Evolutionary conservation across 2,888 invertebrate genomes (phyloP), one percentile per base, ranked within the genome.

Genomic region (Synergus umbraculus): DNA sequence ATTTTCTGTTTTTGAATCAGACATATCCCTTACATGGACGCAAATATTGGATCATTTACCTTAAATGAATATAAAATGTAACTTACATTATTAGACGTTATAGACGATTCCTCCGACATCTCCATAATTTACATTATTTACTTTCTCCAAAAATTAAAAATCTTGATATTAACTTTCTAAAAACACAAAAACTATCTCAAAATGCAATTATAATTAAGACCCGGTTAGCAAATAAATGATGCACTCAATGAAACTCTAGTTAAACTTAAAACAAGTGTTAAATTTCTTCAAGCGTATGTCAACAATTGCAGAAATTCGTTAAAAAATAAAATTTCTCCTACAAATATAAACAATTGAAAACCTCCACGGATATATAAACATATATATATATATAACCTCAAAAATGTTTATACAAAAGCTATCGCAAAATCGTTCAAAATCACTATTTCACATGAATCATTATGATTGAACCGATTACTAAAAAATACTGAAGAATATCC

Each of bases 51-150:
- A 3, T 29, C 29, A 29, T 29, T 29, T 29, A 29, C 29, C 29
- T 29, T 29, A 58, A 41, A 69, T 54, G 13, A 22, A 41, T n/a
- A 49, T 63, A 76, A 78, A 49, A 78, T 77, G n/a, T 1, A 60
- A 78, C 83, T 80, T 78, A 82, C 82, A 29, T 76, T 43, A 37
- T 83, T 76, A 60, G 37, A 77, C 46, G 43, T 81, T 67, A 54
- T 64, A 77, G 41, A 79, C 8, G 81, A 78, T 76, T 77, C 76
- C 41, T 79, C 81, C 8, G 81, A 76, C 83, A 82, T 82, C 12
- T 78, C 73, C 37, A 73, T 7, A 73, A 73, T 37, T 49, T 73
- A 73, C 73, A 73, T 73, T 54, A 73, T 54, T 54, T 66, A 43
- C n/a, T 66, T 66, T 66, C 4, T 3, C 43, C 4, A 8, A 43